phyloP scores from a whole-genome alignment of 2,113 vertebrate species.

The Pollimyrus isidori region DNA sequence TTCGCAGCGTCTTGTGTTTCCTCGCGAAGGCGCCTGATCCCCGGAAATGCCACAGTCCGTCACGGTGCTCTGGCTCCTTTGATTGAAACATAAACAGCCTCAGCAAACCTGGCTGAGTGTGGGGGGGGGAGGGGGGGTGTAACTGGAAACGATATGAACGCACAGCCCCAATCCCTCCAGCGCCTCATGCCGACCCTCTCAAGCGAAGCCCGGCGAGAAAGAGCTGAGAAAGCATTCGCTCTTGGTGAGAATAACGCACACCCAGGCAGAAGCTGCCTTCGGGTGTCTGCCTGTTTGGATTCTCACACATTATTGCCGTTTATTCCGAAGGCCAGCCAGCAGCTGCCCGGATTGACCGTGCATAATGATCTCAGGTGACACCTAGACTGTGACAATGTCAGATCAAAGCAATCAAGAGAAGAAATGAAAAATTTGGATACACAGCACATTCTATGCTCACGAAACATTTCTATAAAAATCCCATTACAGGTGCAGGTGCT shows the following conservation, averaged over 20 bases:
- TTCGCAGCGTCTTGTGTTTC: background rate
- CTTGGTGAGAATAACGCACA: background rate
- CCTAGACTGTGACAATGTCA: background rate
- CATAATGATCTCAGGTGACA: background rate
- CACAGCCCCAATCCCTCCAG: background rate
- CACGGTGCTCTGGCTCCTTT: conserved; percentile 51
- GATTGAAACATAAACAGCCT: conserved; percentile 62
- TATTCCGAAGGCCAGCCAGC: background rate
- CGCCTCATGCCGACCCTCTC: background rate
- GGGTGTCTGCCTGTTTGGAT: background rate
- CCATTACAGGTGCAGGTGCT: background rate
- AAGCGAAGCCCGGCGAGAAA: background rate
- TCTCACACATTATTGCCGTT: background rate
- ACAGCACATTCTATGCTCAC: background rate
- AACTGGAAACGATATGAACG: background rate
- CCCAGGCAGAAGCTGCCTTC: background rate
- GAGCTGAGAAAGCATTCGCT: conserved; percentile 3
- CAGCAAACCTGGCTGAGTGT: conserved; percentile 37
- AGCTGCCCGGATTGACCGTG: background rate
- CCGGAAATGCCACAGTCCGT: conserved; percentile 26
- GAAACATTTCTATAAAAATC: background rate
- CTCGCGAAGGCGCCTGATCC: background rate
- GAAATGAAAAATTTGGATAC: background rate
- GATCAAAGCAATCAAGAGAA: conserved; percentile 7
- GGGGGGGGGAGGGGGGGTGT: conserved; percentile 20